These are phyloP conservation scores for Plectrocnemia conspersa DNA, from an alignment of 1,140 invertebrate species.

Conservation along the genomic window DNA sequence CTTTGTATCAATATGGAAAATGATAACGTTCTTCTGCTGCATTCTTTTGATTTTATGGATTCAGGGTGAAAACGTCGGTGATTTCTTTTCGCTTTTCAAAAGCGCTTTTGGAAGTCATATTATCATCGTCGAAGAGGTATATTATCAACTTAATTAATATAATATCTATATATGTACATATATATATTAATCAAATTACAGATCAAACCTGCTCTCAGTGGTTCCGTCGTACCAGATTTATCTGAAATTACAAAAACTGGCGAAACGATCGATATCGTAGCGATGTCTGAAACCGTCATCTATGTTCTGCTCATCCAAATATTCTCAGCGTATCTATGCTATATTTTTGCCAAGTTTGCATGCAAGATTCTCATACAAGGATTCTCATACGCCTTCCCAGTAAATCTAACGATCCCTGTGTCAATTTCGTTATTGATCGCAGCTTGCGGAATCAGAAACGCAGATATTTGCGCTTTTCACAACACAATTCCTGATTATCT, in stretches of 20 bases:
- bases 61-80: conserved; percentile 69
- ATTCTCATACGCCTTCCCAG: conserved; percentile 93
- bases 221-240: conserved; percentile 64
- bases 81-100: conserved; percentile 72
- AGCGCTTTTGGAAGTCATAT: conserved; percentile 72
- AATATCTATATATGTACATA: neutral
- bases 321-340: conserved; percentile 78
- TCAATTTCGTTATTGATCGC: conserved; percentile 83
- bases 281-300: conserved; percentile 66
- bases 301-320: conserved; percentile 81
- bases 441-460: conserved; percentile 79
- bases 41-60: conserved; percentile 68
- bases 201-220: conserved; percentile 53
- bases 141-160: conserved; percentile 7
- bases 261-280: conserved; percentile 64
- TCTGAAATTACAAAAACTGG: conserved; percentile 66
- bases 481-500: conserved; percentile 76
- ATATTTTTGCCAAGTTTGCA: conserved; percentile 91
- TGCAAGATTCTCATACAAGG: conserved; percentile 96
- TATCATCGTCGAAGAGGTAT: conserved; percentile 72
- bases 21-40: conserved; percentile 71
- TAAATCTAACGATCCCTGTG: conserved; percentile 87
- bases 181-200: conserved; percentile 40
- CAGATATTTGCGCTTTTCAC: conserved; percentile 84
- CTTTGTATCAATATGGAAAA: conserved; percentile 86